Evolutionary conservation across 1,140 invertebrate species (phyloP).

Genomic region (Mya arenaria): DNA sequence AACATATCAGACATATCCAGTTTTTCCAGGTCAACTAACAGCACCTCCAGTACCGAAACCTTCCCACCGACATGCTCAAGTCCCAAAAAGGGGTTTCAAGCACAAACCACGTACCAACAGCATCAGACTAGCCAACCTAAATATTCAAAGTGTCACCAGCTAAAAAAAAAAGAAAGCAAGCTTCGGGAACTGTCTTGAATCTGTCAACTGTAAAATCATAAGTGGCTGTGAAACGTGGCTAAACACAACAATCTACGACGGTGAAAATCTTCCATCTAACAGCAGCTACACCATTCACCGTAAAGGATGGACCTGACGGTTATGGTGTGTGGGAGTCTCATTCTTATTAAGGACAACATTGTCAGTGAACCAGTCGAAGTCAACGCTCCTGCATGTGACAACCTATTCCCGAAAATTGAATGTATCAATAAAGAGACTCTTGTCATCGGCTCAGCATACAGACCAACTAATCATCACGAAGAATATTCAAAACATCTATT

Average conservation of each 20-base stretch:
- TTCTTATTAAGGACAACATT: not conserved
- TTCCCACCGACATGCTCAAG: too few species aligned
- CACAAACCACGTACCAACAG: conserved; percentile 5
- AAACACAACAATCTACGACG: not conserved
- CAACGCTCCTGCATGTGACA: not conserved
- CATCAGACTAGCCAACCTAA: not conserved
- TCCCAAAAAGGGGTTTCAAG: too few species aligned
- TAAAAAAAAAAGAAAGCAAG: conserved; percentile 12
- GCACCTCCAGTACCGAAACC: too few species aligned
- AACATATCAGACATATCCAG: too few species aligned
- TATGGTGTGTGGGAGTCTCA: conserved; percentile 1
- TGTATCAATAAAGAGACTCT: not conserved
- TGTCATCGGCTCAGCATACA: not conserved
- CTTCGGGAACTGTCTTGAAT: conserved; percentile 3
- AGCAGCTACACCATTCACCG: not conserved
- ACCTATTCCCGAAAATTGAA: conserved; percentile 3
- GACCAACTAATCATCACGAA: not conserved
- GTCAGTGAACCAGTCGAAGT: not conserved
- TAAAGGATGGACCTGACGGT: conserved; percentile 15
- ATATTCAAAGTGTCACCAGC: not conserved
- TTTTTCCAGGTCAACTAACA: too few species aligned
- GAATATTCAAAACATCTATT: not conserved
- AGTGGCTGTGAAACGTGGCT: conserved; percentile 28
- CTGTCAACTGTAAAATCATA: not conserved
- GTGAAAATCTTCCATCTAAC: too few species aligned